Conservation (phyloP, 2,113 vertebrate species). For the Brevimyrus niger region DNA sequence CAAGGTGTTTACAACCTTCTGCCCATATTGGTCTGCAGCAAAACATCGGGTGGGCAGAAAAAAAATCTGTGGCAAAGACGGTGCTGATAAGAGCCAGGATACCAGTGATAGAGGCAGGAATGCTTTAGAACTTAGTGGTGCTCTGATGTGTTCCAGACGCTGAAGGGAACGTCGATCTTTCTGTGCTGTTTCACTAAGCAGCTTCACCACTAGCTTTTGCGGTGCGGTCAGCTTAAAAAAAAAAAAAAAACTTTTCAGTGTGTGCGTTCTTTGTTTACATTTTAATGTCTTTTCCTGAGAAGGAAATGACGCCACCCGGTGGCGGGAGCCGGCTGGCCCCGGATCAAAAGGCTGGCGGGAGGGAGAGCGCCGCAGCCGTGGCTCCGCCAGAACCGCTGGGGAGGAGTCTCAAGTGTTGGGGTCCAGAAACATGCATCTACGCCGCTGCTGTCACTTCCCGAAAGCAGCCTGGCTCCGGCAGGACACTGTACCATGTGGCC, state of each 20-base stretch:
- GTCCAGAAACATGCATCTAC: not conserved
- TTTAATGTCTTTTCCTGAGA: constrained; percentile 12
- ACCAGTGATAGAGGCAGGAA: not conserved
- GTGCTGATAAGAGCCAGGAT: not conserved
- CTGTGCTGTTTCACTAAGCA: not conserved
- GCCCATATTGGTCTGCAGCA: not conserved
- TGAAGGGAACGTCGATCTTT: not conserved
- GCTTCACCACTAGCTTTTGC: not conserved
- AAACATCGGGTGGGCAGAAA: not conserved
- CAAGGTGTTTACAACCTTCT: not conserved
- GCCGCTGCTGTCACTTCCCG: not conserved
- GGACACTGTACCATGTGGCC: not conserved
- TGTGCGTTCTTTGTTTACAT: constrained; percentile 21
- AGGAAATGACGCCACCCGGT: constrained; percentile 1
- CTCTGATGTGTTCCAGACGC: not conserved
- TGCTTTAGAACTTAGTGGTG: not conserved
- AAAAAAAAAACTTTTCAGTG: not conserved
- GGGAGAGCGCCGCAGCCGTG: not conserved
- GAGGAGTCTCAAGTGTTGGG: not conserved
- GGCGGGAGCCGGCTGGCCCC: not conserved
- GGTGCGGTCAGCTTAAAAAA: constrained; percentile 9
- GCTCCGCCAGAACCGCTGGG: not conserved
- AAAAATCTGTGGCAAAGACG: not conserved
- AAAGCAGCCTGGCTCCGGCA: not conserved
- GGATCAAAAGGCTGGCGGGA: not conserved